phyloP scores from a whole-genome alignment of 1,140 invertebrate species.

The Leptopilina boulardi region DNA sequence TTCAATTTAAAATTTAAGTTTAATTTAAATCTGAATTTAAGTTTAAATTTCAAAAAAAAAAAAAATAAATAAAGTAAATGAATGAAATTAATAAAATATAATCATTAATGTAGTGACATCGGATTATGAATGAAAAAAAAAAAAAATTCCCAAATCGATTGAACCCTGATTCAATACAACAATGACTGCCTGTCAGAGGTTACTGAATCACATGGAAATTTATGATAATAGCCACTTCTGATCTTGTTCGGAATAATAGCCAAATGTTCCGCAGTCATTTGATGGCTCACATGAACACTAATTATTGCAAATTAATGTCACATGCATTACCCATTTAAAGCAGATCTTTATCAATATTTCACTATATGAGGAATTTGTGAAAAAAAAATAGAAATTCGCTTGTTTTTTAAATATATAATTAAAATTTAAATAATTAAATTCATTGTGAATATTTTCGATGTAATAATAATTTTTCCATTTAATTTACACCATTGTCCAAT shows the following conservation, averaged over 20 bases:
- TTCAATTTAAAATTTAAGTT: too few species aligned
- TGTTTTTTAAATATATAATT: not conserved
- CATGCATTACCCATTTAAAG: not conserved
- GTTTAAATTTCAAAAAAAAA: too few species aligned
- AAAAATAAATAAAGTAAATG: too few species aligned
- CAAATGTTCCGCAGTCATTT: constrained; percentile 21
- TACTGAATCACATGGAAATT: constrained; percentile 30
- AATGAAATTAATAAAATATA: too few species aligned
- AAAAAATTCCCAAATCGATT: not conserved
- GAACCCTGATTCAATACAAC: constrained; percentile 13
- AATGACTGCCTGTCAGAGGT: constrained; percentile 18
- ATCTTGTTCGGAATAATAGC: constrained; percentile 31
- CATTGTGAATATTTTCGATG: too few species aligned
- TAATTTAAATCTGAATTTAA: too few species aligned
- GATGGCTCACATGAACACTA: constrained; percentile 28
- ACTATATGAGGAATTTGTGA: not conserved
- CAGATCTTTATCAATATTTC: not conserved
- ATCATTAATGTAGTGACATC: too few species aligned
- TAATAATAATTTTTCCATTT: too few species aligned
- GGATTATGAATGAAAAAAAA: not conserved
- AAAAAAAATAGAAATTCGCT: not conserved
- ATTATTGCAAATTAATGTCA: constrained; percentile 30
- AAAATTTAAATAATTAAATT: too few species aligned
- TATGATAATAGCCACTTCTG: constrained; percentile 33
- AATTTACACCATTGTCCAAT: too few species aligned